Evolutionary conservation across 2,797 vertebrate genomes (phyloP), one percentile per base, ranked within the genome.

Genomic region (Rhadinocentrus ornatus): DNA sequence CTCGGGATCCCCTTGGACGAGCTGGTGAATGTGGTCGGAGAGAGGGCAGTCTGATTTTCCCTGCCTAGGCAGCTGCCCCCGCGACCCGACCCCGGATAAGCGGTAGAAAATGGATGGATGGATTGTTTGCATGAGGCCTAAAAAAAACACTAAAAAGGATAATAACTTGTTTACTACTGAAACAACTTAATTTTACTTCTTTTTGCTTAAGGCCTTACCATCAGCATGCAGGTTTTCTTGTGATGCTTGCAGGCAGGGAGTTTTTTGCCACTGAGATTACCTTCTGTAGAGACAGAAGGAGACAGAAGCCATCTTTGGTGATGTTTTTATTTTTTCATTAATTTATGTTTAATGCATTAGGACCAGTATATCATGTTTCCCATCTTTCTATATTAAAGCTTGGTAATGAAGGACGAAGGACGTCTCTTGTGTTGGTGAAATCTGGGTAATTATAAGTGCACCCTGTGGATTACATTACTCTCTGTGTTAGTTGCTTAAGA

Each of bases 121-220:
- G n/a, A n/a, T n/a, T n/a, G n/a, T n/a, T n/a, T n/a, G n/a, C n/a
- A n/a, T n/a, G n/a, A n/a, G n/a, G n/a, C n/a, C n/a, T n/a, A n/a
- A n/a, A n/a, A n/a, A n/a, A n/a, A n/a, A 75, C 39, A 71, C 32
- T 52, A 77, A 72, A 70, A 78, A 75, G 60, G 68, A 63, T n/a
- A 16, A 44, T 44, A 16, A 27, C 62, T 13, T 71, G 75, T 79
- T 85, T 78, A 83, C 37, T 37, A 76, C 39, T 69, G 50, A 85
- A 75, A 82, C 64, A 78, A 74, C 72, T 78, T 88, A 66, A 75
- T 84, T 37, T 39, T 13, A 1, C 37, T 39, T 13, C 31, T 35
- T 59, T 71, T 84, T 83, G 70, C 80, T 71, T 68, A 80, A 75
- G 67, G 62, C 78, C 78, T 82, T 41, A 4, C 52, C 57, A 32